Base-by-base conservation (phyloP, 2,888 invertebrate species). In the Sphaerophoria rueppellii region DNA sequence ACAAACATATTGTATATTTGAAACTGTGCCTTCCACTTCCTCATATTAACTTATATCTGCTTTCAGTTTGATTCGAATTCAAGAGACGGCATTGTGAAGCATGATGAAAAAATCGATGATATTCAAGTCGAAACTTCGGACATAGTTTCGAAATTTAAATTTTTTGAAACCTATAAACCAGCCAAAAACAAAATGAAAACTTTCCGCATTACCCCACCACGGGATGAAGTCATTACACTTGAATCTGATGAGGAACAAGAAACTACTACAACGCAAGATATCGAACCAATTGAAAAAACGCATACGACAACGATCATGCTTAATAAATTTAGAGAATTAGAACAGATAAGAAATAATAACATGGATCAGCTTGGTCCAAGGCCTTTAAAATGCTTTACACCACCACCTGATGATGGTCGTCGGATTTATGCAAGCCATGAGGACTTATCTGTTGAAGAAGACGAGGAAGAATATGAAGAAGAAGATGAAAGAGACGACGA, bases 181-280 rank as follows among this genome's bases (percentile, higher is more conserved):
- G 77, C 72, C 2, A 95, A 95, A 88, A 94, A 94, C 88, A 92
- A 93, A 34, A 90, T 88, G 35, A 95, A 95, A 91, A 93, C 94
- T 91, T 97, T 97, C 93, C 94, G 97, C 88, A 97, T 97, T 92
- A 97, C 97, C 50, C 97, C 98, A 82, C 97, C 98, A 1, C 93
- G 97, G 87, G 97, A 97, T 88, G 95, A 95, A 87, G 94, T 95
- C 92, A 93, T 93, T 81, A 88, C 90, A 11, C 88, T 89, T 0
- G 90, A 92, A 52, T 96, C 96, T 2, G 95, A 96, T 35, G 95
- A 95, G 92, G 93, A 94, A 87, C 96, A 96, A 91, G 95, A 48
- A 34, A 86, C 40, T 75, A 9, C 57, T 75, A 6, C 57, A 24
- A 24, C 60, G 4, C 5, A 5, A 16, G 79, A 35, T 54, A 83